Percentiles rank a stretch among this genome's conserved stretches.
phyloP scores from a whole-genome alignment of 2,797 vertebrate species.

The Eurystomus glaucurus region DNA sequence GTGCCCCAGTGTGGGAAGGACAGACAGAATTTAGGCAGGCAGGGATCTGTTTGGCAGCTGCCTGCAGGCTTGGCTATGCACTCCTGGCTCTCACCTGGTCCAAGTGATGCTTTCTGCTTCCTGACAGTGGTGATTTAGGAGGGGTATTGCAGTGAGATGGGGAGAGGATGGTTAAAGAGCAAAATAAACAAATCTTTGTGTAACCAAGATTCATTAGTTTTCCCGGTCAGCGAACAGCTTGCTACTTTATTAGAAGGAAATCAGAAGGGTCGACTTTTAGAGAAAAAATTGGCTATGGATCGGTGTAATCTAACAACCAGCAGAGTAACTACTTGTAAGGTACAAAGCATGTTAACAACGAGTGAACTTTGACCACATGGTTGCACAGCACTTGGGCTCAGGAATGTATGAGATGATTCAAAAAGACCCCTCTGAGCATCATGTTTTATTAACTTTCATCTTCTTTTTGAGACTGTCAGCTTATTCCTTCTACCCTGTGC shows the following conservation, averaged over 20 bases:
- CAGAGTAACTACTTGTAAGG: neutral
- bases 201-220: neutral
- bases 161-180: neutral
- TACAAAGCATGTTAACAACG: neutral
- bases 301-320: neutral
- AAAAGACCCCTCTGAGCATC: neutral
- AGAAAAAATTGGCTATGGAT: neutral
- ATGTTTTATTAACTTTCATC: neutral
- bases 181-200: neutral
- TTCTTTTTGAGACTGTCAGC: neutral
- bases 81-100: fast-evolving
- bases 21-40: neutral
- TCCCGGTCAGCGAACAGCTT: neutral
- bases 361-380: neutral
- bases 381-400: neutral
- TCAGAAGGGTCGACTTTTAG: neutral
- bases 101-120: neutral
- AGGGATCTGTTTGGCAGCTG: neutral
- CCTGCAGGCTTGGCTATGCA: fast-evolving
- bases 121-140: neutral
- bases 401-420: neutral
- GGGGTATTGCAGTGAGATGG: fast-evolving
- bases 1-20: neutral
- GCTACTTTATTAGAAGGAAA: neutral
- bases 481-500: neutral